Percentiles rank a stretch among this genome's conserved stretches.
Conservation (phyloP, 2,797 vertebrate genomes). For the Peromyscus eremicus region DNA sequence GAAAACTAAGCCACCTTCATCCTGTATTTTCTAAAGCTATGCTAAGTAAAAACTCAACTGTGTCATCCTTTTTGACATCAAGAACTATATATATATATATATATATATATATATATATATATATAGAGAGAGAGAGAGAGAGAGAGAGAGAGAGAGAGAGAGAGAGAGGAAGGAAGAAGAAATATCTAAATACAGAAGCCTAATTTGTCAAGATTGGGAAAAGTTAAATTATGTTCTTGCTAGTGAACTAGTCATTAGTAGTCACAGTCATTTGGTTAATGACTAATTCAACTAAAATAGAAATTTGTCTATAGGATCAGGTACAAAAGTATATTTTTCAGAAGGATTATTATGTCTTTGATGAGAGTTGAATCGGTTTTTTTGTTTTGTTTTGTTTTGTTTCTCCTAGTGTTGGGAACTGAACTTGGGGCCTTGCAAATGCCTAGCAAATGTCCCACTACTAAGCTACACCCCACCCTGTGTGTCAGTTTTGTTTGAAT, state of each 20-base stretch:
- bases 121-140: no score
- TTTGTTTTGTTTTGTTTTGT: neutral
- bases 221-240: neutral
- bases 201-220: slow-evolving; percentile 41
- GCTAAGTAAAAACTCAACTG: neutral
- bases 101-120: no score
- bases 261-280: slow-evolving; percentile 27
- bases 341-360: neutral
- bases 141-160: neutral
- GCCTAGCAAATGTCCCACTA: neutral
- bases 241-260: slow-evolving; percentile 28
- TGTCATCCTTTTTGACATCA: slow-evolving; percentile 9
- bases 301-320: neutral
- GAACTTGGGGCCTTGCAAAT: neutral
- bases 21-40: neutral
- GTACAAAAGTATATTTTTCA: slow-evolving; percentile 8
- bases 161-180: neutral
- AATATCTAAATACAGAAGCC: slow-evolving; percentile 53
- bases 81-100: no score
- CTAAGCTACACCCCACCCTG: neutral
- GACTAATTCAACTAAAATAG: slow-evolving; percentile 19
- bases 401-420: neutral
- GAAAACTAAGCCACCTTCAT: neutral
- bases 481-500: neutral
- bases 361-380: neutral